phyloP scores from a whole-genome alignment of 30 jellyfish, hydroid and myxozoan genomes.

The Turritopsis rubra region DNA sequence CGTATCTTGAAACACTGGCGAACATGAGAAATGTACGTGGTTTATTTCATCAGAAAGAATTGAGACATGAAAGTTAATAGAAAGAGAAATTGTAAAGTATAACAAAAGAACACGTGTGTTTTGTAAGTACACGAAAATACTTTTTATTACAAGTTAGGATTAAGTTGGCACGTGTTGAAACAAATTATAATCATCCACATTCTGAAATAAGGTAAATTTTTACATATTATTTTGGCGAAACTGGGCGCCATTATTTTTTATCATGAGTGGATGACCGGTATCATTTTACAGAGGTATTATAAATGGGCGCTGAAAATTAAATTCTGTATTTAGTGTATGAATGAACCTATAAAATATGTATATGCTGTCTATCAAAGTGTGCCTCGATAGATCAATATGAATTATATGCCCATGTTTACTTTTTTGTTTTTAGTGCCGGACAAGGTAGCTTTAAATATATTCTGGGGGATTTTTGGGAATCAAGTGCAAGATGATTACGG shows the following conservation, averaged over 20 bases:
- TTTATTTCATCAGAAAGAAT: background rate
- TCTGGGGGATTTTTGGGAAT: background rate
- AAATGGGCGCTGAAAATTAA: background rate
- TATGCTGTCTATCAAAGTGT: background rate
- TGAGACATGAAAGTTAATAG: background rate
- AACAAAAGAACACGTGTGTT: background rate
- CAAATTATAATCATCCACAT: background rate
- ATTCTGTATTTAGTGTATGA: background rate
- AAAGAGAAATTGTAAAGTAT: background rate
- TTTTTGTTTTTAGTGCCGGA: background rate
- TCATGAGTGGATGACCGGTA: background rate
- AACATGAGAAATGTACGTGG: background rate
- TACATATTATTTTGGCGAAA: too few species aligned
- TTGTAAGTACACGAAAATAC: background rate
- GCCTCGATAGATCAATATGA: too few species aligned
- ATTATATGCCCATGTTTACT: too few species aligned
- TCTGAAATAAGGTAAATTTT: background rate
- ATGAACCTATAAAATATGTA: background rate
- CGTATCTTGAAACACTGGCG: background rate
- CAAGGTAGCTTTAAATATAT: background rate
- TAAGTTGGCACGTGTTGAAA: background rate
- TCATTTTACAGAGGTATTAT: background rate
- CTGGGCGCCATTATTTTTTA: background rate
- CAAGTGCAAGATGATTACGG: slow-evolving; percentile 8
- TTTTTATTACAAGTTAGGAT: background rate